phyloP scores from a whole-genome alignment of 2,797 vertebrate genomes.

The Notamacropus eugenii region DNA sequence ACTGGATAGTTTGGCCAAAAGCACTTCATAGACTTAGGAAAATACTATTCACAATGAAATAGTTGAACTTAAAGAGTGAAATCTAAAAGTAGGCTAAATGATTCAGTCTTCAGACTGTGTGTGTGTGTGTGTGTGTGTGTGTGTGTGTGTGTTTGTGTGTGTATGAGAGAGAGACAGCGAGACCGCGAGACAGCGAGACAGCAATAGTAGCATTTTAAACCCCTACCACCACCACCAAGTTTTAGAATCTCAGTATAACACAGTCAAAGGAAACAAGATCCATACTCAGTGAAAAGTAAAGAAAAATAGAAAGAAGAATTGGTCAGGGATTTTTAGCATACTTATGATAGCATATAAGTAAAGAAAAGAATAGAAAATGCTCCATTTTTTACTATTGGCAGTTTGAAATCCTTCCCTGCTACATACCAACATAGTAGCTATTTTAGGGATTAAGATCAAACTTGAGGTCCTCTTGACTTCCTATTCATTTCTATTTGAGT shows the following conservation, averaged over 20 bases:
- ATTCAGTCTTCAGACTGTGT: background rate
- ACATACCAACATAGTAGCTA: background rate
- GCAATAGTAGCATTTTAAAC: background rate
- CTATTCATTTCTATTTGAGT: background rate
- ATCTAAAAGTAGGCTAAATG: slow-evolving; percentile 3
- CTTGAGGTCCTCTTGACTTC: background rate
- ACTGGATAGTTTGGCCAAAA: slow-evolving; percentile 44
- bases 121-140: background rate
- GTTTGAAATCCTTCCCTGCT: background rate
- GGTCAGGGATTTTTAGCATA: background rate
- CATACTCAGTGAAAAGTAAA: background rate
- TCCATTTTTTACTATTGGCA: background rate
- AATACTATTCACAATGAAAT: slow-evolving; percentile 38
- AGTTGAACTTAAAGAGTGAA: slow-evolving; percentile 43
- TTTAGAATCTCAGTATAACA: background rate
- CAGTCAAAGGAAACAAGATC: background rate
- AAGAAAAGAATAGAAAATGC: background rate
- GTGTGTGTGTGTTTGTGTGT: background rate
- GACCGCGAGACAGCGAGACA: too few species aligned
- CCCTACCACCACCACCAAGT: background rate
- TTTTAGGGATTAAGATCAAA: background rate
- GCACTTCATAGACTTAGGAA: slow-evolving; percentile 32
- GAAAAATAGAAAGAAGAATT: background rate
- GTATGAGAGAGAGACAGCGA: too few species aligned
- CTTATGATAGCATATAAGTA: background rate